Evolutionary conservation across 1,140 invertebrate species (phyloP).

Genomic region (Ceratina calcarata): DNA sequence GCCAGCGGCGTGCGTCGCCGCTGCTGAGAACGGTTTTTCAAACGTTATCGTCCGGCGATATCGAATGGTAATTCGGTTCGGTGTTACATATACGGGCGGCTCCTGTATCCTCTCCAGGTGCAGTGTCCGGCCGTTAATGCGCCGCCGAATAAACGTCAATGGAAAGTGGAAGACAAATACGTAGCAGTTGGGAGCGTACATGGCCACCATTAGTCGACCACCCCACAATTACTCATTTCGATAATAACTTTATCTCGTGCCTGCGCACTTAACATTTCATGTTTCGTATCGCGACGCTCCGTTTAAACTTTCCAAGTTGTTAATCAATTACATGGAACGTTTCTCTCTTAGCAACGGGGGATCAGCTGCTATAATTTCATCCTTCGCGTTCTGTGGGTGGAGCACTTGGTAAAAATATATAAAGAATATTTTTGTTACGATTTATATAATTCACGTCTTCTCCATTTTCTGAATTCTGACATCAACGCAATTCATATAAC

Average conservation of each 20-base stretch:
- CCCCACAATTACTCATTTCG: constrained; percentile 19
- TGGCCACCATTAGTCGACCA: background rate
- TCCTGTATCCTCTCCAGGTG: constrained; percentile 42
- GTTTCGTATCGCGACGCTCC: constrained; percentile 5
- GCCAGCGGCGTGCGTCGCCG: background rate
- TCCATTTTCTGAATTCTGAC: too few relatives aligned
- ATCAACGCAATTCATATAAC: too few relatives aligned
- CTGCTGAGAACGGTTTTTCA: background rate
- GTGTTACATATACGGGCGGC: constrained; percentile 32
- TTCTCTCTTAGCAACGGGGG: too few relatives aligned
- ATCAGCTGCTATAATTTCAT: background rate
- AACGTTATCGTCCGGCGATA: constrained; percentile 36
- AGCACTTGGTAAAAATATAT: too few relatives aligned
- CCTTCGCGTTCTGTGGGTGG: background rate
- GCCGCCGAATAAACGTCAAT: constrained; percentile 37
- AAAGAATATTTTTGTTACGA: too few relatives aligned
- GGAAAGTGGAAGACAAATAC: constrained; percentile 41
- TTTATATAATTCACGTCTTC: too few relatives aligned
- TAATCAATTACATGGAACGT: constrained; percentile 16
- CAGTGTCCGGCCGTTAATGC: constrained; percentile 55
- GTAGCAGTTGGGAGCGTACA: constrained; percentile 23
- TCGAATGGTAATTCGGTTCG: constrained; percentile 50
- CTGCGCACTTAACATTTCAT: background rate
- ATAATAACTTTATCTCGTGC: constrained; percentile 38
- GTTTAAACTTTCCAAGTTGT: background rate